Evolutionary conservation across 1,140 invertebrate species (phyloP).

Genomic region (Octopus bimaculoides): DNA sequence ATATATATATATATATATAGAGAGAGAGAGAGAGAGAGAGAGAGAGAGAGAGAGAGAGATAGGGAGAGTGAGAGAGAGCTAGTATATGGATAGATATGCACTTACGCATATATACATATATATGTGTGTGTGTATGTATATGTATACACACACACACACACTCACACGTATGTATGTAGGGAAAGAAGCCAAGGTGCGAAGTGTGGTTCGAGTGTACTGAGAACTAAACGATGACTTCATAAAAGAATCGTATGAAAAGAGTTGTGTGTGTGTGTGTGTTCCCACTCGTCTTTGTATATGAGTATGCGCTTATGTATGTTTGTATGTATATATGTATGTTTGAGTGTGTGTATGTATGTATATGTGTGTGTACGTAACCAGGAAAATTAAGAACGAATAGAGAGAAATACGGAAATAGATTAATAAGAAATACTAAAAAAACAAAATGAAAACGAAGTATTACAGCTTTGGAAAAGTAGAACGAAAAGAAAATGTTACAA

Average conservation of each 20-base stretch:
- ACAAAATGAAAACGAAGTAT: too few species aligned
- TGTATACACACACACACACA: conserved; percentile 9
- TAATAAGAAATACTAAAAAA: too few species aligned
- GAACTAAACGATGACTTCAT: too few species aligned
- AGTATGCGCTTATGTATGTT: neutral
- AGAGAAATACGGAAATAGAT: too few species aligned
- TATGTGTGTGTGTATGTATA: conserved; percentile 14
- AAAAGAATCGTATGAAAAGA: neutral
- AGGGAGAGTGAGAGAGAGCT: too few species aligned
- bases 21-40: too few species aligned
- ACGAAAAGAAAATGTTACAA: too few species aligned
- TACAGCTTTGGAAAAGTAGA: too few species aligned
- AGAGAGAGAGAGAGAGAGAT: too few species aligned
- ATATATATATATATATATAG: neutral
- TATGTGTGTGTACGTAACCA: conserved; percentile 10
- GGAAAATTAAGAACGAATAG: too few species aligned
- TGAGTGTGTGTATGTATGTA: conserved; percentile 18
- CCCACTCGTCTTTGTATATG: neutral
- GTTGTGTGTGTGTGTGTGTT: conserved; percentile 1
- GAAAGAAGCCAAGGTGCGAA: neutral
- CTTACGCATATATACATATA: conserved; percentile 1
- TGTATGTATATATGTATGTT: conserved; percentile 23
- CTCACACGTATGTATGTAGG: conserved; percentile 14
- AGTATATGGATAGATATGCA: neutral
- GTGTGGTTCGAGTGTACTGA: neutral